Evolutionary conservation across 2,888 invertebrate species (phyloP).

Genomic region (Xestia c-nigrum): DNA sequence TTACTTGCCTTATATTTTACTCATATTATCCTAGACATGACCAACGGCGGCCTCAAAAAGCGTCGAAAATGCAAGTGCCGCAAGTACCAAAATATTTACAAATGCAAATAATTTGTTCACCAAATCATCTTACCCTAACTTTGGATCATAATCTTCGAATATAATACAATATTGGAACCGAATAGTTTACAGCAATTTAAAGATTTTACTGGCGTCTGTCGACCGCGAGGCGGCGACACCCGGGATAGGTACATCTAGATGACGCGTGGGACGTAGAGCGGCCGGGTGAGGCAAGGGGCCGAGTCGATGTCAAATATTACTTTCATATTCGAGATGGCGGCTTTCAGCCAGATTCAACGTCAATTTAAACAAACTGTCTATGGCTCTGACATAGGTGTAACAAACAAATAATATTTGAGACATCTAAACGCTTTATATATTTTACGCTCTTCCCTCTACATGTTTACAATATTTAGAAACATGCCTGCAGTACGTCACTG

Average conservation of each 20-base stretch:
- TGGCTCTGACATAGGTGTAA: slow-evolving; percentile 21
- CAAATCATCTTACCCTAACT: slow-evolving; percentile 77
- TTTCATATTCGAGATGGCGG: slow-evolving; percentile 40
- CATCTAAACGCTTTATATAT: slow-evolving; percentile 23
- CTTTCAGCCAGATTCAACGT: slow-evolving; percentile 23
- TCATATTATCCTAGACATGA: slow-evolving; percentile 28
- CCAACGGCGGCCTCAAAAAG: slow-evolving; percentile 76
- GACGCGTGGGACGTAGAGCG: slow-evolving; percentile 1
- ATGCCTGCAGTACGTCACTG: neutral
- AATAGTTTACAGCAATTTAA: slow-evolving; percentile 63
- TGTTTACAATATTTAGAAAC: slow-evolving; percentile 23
- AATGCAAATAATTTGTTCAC: slow-evolving; percentile 72
- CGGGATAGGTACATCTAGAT: neutral
- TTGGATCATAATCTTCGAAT: slow-evolving; percentile 75
- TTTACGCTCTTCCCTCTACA: neutral
- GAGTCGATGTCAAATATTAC: slow-evolving; percentile 20
- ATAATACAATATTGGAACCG: slow-evolving; percentile 63
- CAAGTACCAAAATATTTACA: slow-evolving; percentile 83
- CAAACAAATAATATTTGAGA: slow-evolving; percentile 10
- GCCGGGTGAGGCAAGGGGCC: neutral
- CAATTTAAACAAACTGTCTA: slow-evolving; percentile 10
- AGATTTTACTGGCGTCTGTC: slow-evolving; percentile 62
- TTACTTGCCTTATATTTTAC: slow-evolving; percentile 41
- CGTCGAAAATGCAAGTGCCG: slow-evolving; percentile 83
- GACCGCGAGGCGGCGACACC: slow-evolving; percentile 41